phyloP scores from a whole-genome alignment of 2,797 vertebrate species.

The Podarcis siculus region DNA sequence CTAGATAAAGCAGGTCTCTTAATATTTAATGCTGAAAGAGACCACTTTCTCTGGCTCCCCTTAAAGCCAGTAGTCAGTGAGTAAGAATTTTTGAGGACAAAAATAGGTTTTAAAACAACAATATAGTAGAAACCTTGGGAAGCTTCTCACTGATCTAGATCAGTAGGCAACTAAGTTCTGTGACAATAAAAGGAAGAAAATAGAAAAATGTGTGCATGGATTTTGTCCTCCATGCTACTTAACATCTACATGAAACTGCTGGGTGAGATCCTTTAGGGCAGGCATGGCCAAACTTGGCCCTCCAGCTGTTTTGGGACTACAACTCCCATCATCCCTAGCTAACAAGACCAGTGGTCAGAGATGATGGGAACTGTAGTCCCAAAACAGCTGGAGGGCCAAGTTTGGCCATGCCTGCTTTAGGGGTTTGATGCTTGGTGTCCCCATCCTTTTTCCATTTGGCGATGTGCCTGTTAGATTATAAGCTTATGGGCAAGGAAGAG shows the following conservation, averaged over 20 bases:
- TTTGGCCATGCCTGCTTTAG: no score
- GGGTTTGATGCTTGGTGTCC: neutral
- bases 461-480: neutral
- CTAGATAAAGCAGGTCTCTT: constrained; percentile 29
- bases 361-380: no score
- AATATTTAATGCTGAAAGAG: constrained; percentile 40
- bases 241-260: neutral
- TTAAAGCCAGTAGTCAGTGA: neutral
- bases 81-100: neutral
- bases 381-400: no score
- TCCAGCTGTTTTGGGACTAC: no score
- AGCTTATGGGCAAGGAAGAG: neutral
- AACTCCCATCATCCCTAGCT: no score
- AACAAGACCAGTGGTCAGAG: no score
- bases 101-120: neutral
- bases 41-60: constrained; percentile 4
- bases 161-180: neutral
- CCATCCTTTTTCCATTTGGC: neutral
- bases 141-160: neutral
- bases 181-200: neutral
- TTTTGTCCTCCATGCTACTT: neutral
- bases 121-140: neutral
- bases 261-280: neutral
- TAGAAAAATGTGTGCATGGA: neutral
- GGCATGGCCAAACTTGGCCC: no score